phyloP scores from a whole-genome alignment of 1,140 invertebrate genomes.

The Episyrphus balteatus region DNA sequence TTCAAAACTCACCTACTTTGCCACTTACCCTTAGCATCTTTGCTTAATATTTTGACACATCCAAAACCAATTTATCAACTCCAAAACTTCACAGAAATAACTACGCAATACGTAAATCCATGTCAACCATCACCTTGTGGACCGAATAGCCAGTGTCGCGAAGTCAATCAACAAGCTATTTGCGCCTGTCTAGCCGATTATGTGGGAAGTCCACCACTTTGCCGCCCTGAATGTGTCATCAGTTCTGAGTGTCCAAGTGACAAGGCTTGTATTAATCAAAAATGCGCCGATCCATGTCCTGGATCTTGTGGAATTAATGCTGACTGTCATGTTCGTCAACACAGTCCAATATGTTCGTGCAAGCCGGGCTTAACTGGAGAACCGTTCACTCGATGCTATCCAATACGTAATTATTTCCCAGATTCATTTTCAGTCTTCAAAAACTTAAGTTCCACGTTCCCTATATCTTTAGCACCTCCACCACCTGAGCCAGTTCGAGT shows the following conservation, averaged over 20 bases:
- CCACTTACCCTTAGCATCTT: no score
- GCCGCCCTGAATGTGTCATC: slow-evolving; percentile 71
- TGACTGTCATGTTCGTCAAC: slow-evolving; percentile 72
- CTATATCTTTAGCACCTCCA: slow-evolving; percentile 11
- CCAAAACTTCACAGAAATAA: no score
- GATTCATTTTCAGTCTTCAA: slow-evolving; percentile 2
- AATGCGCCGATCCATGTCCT: slow-evolving; percentile 73
- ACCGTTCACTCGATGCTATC: slow-evolving; percentile 63
- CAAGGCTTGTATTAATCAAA: slow-evolving; percentile 71
- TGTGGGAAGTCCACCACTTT: slow-evolving; percentile 61
- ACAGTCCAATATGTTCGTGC: slow-evolving; percentile 73
- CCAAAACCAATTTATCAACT: no score
- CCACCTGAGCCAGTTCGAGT: slow-evolving; percentile 40
- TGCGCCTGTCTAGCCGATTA: slow-evolving; percentile 69
- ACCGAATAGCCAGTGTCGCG: slow-evolving; percentile 65
- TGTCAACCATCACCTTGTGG: slow-evolving; percentile 61
- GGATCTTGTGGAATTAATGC: slow-evolving; percentile 71
- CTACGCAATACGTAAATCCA: slow-evolving; percentile 42
- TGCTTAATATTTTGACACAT: no score
- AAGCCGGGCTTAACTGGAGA: slow-evolving; percentile 65
- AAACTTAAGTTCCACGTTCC: background rate
- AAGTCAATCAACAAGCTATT: slow-evolving; percentile 58
- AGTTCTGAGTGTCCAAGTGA: slow-evolving; percentile 69
- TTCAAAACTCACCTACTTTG: no score
- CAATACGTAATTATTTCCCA: slow-evolving; percentile 42